These are phyloP conservation scores for Anguilla pacifica DNA, from an alignment of 2,797 vertebrate species.

Conservation along the genomic window DNA sequence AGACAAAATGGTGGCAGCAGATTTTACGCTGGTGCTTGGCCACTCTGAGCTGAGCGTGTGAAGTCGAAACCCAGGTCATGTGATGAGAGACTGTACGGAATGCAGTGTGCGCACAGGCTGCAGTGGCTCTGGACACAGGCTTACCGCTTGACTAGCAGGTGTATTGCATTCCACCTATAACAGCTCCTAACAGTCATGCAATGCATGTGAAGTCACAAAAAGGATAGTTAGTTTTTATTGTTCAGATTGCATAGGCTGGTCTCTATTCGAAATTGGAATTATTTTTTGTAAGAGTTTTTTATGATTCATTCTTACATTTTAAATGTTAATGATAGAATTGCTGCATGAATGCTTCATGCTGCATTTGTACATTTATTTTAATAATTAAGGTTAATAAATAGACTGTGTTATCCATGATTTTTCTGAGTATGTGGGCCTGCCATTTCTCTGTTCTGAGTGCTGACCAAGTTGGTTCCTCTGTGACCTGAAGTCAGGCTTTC, in stretches of 20 bases:
- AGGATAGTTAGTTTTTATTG: background rate
- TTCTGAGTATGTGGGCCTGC: conserved; percentile 61
- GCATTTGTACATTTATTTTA: too few relatives aligned
- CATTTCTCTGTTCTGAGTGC: conserved; percentile 64
- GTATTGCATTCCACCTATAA: conserved; percentile 45
- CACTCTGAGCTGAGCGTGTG: conserved; percentile 61
- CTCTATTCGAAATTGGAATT: background rate
- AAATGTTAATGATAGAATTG: background rate
- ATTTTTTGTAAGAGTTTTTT: background rate
- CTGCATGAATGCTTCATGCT: background rate
- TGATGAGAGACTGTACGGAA: conserved; percentile 66
- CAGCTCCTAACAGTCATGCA: background rate
- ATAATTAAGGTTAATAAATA: background rate
- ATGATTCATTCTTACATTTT: background rate
- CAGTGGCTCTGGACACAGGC: too few relatives aligned
- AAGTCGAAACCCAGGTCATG: conserved; percentile 72
- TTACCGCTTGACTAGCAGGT: conserved; percentile 29
- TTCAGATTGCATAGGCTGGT: background rate
- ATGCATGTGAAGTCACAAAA: background rate
- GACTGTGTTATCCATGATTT: conserved; percentile 63
- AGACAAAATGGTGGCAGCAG: conserved; percentile 78
- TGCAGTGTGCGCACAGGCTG: background rate
- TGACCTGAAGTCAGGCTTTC: conserved; percentile 62
- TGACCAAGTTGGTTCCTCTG: conserved; percentile 69
- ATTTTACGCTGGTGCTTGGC: conserved; percentile 52